phyloP scores from a whole-genome alignment of 2,797 vertebrate genomes.

The Cossypha heuglini region DNA sequence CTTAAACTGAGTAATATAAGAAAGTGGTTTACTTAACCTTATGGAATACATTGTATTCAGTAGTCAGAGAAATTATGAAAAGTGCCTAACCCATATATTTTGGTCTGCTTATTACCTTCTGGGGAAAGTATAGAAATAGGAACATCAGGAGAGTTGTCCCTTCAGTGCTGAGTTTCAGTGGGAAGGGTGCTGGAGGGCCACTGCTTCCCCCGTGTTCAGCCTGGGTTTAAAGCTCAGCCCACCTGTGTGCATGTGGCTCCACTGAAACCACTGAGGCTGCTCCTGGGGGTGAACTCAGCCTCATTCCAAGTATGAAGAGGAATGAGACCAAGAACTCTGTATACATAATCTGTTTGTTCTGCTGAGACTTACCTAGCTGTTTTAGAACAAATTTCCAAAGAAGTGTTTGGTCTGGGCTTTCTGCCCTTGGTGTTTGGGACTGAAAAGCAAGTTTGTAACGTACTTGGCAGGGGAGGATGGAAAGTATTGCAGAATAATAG shows the following conservation, averaged over 20 bases:
- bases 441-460: neutral
- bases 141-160: neutral
- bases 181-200: neutral
- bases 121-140: neutral
- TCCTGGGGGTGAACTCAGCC: neutral
- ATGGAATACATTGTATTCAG: neutral
- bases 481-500: neutral
- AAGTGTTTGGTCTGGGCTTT: neutral
- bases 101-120: neutral
- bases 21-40: neutral
- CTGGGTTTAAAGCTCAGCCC: rapidly evolving
- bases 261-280: neutral
- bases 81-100: neutral
- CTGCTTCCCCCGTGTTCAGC: neutral
- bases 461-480: neutral
- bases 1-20: neutral
- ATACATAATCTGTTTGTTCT: neutral
- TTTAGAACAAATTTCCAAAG: neutral
- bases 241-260: neutral
- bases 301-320: neutral
- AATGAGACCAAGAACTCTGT: neutral
- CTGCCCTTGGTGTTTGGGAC: neutral
- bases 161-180: neutral
- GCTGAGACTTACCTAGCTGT: neutral
- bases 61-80: neutral